These are phyloP conservation scores for Rambutsinella grinnellia DNA, from an alignment of 2,888 invertebrate genomes.

Conservation along the genomic window DNA sequence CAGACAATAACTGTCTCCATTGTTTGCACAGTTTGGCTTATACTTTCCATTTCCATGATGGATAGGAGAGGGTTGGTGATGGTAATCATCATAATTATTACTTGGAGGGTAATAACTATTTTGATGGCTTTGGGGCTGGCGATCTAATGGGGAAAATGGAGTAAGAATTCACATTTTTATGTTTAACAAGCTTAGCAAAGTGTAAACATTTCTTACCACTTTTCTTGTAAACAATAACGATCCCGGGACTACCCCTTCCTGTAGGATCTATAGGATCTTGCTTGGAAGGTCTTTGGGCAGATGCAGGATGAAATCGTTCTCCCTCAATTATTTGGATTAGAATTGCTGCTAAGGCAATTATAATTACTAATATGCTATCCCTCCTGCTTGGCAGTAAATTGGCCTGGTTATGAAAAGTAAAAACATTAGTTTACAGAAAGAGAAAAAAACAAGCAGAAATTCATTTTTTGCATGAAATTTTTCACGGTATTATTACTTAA, in stretches of 20 bases:
- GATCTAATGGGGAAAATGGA: too few species aligned
- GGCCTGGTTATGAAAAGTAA: too few species aligned
- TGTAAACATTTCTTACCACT: conserved; percentile 35
- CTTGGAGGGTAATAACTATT: conserved; percentile 53
- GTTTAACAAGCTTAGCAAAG: too few species aligned
- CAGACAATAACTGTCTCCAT: conserved; percentile 64
- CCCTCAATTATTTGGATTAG: conserved; percentile 44
- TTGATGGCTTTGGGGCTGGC: conserved; percentile 50
- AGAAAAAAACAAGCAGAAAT: too few species aligned
- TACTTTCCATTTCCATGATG: conserved; percentile 54
- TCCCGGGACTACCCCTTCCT: conserved; percentile 64
- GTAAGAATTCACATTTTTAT: too few species aligned
- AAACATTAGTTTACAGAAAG: too few species aligned
- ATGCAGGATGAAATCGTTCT: conserved; percentile 61
- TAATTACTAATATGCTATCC: conserved; percentile 31
- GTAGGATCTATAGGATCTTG: conserved; percentile 66
- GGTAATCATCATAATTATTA: conserved; percentile 56
- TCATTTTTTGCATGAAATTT: too few species aligned
- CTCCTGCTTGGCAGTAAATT: conserved; percentile 28
- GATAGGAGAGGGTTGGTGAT: conserved; percentile 55
- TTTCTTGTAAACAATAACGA: conserved; percentile 66
- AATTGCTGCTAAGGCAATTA: conserved; percentile 38
- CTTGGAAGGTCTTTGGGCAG: conserved; percentile 57
- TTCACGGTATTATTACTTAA: too few species aligned
- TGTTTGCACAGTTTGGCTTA: conserved; percentile 64